Evolutionary conservation across 1,140 invertebrate genomes (phyloP).

Genomic region (Papilio aristodemus): DNA sequence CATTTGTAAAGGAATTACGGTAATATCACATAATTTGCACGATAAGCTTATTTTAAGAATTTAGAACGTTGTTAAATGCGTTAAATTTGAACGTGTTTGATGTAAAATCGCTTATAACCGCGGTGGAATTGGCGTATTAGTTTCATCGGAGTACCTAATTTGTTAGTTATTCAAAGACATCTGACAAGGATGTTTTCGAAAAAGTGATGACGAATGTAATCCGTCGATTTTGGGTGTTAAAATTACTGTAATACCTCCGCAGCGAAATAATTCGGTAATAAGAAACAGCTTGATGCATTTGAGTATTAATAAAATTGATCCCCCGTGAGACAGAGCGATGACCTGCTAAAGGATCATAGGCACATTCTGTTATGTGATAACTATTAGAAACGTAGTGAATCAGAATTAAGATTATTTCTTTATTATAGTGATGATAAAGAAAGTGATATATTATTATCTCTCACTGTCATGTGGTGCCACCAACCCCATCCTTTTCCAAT

Average conservation of each 20-base stretch:
- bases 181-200: background rate
- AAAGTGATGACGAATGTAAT: background rate
- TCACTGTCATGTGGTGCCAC: too few species aligned
- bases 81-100: background rate
- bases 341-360: too few species aligned
- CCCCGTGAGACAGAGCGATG: too few species aligned
- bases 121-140: background rate
- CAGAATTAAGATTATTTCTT: too few species aligned
- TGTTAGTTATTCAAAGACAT: conserved; percentile 3
- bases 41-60: conserved; percentile 41
- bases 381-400: too few species aligned
- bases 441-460: too few species aligned
- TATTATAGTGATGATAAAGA: too few species aligned
- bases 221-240: background rate
- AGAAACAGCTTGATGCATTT: background rate
- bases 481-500: too few species aligned
- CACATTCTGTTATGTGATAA: too few species aligned
- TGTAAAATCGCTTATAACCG: background rate
- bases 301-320: background rate
- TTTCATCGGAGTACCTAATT: background rate
- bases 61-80: conserved; percentile 39
- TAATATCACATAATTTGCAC: conserved; percentile 39
- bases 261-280: background rate
- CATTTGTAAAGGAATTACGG: conserved; percentile 53
- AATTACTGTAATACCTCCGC: conserved; percentile 12